phyloP scores from a whole-genome alignment of 64 coral and sea anemone species.

The Montipora efflorescens region DNA sequence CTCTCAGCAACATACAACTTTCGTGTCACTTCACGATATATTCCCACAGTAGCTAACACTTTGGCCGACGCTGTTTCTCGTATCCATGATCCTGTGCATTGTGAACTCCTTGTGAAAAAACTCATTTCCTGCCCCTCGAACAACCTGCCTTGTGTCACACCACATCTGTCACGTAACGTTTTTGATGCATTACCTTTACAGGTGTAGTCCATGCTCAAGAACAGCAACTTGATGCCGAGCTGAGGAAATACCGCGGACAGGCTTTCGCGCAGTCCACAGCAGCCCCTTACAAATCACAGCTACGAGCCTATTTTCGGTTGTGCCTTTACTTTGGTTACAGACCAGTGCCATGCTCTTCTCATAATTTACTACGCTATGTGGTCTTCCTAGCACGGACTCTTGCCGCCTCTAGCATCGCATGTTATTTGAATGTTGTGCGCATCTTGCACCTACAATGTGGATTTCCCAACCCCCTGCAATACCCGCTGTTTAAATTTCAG shows the following conservation, averaged over 20 bases:
- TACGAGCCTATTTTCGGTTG: neutral
- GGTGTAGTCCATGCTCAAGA: constrained; percentile 8
- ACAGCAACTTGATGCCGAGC: constrained; percentile 24
- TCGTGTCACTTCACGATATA: neutral
- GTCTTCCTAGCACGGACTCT: constrained; percentile 28
- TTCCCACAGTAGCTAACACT: neutral
- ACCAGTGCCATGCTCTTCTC: too few relatives aligned
- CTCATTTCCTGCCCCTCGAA: neutral
- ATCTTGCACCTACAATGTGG: constrained; percentile 18
- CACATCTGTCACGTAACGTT: constrained; percentile 1
- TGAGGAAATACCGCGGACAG: constrained; percentile 7
- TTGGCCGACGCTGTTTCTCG: neutral
- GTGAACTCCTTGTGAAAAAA: neutral
- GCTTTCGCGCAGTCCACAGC: constrained; percentile 4
- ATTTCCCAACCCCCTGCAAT: too few relatives aligned
- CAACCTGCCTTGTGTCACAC: neutral
- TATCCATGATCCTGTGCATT: neutral
- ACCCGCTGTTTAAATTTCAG: neutral
- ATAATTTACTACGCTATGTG: constrained; percentile 16
- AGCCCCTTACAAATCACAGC: constrained; percentile 11
- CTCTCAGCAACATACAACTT: neutral
- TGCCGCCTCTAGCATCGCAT: constrained; percentile 14
- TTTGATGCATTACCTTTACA: constrained; percentile 26
- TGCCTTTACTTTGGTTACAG: too few relatives aligned
- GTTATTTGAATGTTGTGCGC: constrained; percentile 1